Evolutionary conservation across 2,113 vertebrate species (phyloP), one percentile per base, ranked within the genome.

Genomic region (Orthonyx spaldingii): DNA sequence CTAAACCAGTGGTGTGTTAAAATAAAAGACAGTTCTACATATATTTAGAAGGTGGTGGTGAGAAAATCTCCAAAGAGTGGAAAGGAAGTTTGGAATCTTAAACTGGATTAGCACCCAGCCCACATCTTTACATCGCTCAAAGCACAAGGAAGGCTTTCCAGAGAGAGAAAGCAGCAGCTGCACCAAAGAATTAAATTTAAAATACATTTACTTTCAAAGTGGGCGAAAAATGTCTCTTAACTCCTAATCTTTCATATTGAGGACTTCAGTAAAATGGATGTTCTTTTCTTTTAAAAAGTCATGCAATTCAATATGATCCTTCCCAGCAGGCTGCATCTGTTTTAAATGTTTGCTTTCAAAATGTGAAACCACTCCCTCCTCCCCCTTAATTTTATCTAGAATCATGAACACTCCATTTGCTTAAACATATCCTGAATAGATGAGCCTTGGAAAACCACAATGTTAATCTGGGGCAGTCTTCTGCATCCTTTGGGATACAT

Each of bases 131-230:
- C 35, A 75, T 49, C 0, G 7, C 92, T 89, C 84, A 71, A 83
- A 94, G 85, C 37, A 90, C 9, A 14, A 77, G 76, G 68, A 83
- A 50, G 57, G 65, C 68, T 84, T 94, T 96, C 76, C 80, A 86
- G 53, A 80, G 91, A 88, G 10, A 92, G n/a, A 64, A 96, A 94
- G 86, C 17, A 2, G 76, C 96, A 97, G 90, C 88, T 95, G 90
- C 86, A 87, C 32, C 8, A 2, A 89, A 96, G 72, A 94, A 96
- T 80, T 87, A 86, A 60, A 91, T 93, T 91, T 87, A 94, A 96
- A 93, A 84, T 71, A 78, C 75, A 88, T 90, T 96, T 93, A 83
- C 75, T 97, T 95, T 88, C 85, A 71, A 96, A 97, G 71, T 71
- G 82, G 72, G 71, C 0, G 4, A 94, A 83, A 91, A 96, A 68